Evolutionary conservation across 2,888 invertebrate species (phyloP), one percentile per base, ranked within the genome.

Genomic region (Myopa tessellatipennis): DNA sequence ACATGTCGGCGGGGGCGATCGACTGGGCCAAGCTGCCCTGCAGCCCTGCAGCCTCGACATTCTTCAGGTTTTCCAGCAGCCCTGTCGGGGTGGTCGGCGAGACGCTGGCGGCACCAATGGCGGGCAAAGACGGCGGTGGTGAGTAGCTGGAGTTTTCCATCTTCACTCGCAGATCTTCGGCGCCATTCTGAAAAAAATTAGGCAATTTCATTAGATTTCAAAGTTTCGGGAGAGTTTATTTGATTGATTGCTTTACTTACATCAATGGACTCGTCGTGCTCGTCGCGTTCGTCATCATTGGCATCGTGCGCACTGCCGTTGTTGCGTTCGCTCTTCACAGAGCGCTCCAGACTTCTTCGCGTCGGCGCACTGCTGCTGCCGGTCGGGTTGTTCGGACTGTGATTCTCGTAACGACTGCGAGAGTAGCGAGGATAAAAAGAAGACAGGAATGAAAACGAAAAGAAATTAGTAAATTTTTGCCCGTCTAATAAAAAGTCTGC

Each of bases 91-190:
- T 91, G 77, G 89, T 87, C 80, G 90, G 88, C 75, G 92, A 90
- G 65, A 91, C 90, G 83, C 90, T 90, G 74, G 91, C 91, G 79
- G 92, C 65, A 4, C 4, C 61, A n/a, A 10, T 92, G 78, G 91
- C 92, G 79, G 91, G 92, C 70, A 92, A 91, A 79, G 91, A 92
- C 75, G 92, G 91, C 55, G 92, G 91, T 84, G 91, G 92, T 89
- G 90, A 91, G 90, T 87, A 91, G 89, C 89, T 87, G 5, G 87
- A 87, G 81, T 90, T 88, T 86, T 88, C 90, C 82, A 90, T 88
- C 84, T 95, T 95, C 85, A 95, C 93, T 86, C 95, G 92, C 90
- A 95, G 91, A 91, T 95, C 95, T 93, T 91, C 82, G 90, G 91
- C 90, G 80, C 89, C 89, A 77, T 86, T 87, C 89, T 90, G 77